Evolutionary conservation across 2,797 vertebrate species (phyloP), one percentile per base, ranked within the genome.

Genomic region (Alca torda): DNA sequence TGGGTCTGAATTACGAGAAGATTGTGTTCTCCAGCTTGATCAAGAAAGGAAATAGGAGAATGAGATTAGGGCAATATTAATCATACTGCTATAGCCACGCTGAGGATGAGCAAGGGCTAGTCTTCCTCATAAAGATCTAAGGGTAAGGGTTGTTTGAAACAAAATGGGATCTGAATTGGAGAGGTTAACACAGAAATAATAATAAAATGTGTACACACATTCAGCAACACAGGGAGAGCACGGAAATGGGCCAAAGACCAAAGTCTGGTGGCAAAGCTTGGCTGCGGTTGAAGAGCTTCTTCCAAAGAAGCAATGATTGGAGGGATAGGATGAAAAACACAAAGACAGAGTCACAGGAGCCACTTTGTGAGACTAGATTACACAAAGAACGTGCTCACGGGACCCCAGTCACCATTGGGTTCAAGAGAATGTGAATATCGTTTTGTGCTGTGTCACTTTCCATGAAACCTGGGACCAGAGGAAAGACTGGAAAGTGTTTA

Each of bases 371-470:
- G 41, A 69, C n/a, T 20, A 39, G 67, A 65, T 59, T 78, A 86
- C 18, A 51, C 10, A 20, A 68, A 45, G 23, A 84, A 31, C 16
- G 26, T 57, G 31, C n/a, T 61, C 37, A 26, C 4, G 3, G 50
- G 64, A 60, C 5, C 15, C 16, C 18, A 45, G 16, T 39, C 16
- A 53, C 45, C 30, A 31, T 0, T 1, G 1, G 16, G 33, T 37
- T 33, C 11, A 24, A 70, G 48, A 67, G n/a, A 39, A 68, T 1
- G 5, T 6, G 11, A 61, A 64, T 25, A 41, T 4, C 2, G 0
- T 69, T 88, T 73, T 2, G 13, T 60, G 69, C 24, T 75, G 24
- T n/a, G 19, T 51, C 0, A 59, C 45, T 54, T 94, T 24, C 37
- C 9, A 26, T 13, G 48, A 19, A 87, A 81, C 10, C 19, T 43